These are phyloP conservation scores for Caracal caracal DNA, from an alignment of 2,113 vertebrate species.

Conservation along the genomic window DNA sequence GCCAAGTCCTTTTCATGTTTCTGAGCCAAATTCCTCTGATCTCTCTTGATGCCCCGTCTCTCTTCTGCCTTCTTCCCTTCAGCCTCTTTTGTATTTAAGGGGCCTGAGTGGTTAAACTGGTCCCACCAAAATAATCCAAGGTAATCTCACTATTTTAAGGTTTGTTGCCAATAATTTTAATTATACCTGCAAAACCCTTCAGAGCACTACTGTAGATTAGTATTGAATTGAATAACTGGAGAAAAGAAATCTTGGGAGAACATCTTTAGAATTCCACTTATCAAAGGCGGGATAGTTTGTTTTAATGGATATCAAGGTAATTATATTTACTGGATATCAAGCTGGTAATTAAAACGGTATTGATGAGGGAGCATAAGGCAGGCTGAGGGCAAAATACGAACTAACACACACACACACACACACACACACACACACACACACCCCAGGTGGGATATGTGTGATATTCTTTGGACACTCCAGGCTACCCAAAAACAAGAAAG, in stretches of 20 bases:
- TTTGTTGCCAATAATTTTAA: neutral
- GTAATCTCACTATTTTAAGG: conserved; percentile 13
- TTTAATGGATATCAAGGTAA: conserved; percentile 32
- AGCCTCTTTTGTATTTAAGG: neutral
- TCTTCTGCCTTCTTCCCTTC: neutral
- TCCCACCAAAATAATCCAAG: neutral
- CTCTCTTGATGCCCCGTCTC: neutral
- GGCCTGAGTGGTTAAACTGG: neutral
- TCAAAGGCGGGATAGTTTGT: neutral
- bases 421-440: too few species aligned
- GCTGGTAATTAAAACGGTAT: neutral
- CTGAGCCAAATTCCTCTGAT: neutral
- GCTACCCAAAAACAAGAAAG: too few species aligned
- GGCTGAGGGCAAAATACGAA: too few species aligned
- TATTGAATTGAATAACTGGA: neutral
- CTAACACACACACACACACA: too few species aligned
- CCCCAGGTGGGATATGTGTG: too few species aligned
- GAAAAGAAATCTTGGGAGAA: neutral
- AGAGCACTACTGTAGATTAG: neutral
- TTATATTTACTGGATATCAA: neutral
- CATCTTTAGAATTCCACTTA: neutral
- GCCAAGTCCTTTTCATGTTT: neutral
- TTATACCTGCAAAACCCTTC: conserved; percentile 36
- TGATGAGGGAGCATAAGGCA: too few species aligned
- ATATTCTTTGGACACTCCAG: too few species aligned